These are phyloP conservation scores for Venturia canescens DNA, from an alignment of 1,140 invertebrate species.

Conservation along the genomic window DNA sequence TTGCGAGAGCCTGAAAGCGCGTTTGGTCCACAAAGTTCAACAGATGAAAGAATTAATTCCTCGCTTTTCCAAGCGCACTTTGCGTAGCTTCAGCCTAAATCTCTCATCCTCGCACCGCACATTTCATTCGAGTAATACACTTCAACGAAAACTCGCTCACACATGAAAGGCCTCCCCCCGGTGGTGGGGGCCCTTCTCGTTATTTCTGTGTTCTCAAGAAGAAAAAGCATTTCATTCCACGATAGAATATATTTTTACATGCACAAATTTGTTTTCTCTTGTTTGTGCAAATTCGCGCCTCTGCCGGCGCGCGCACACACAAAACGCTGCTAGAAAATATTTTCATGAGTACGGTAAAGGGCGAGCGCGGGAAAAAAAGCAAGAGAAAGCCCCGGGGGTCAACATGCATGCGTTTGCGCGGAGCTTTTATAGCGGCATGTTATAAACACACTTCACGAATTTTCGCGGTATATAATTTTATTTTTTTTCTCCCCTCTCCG, in stretches of 20 bases:
- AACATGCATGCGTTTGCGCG: too few species aligned
- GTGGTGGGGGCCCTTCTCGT: too few species aligned
- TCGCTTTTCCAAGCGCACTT: background rate
- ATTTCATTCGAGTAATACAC: background rate
- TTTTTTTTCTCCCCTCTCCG: too few species aligned
- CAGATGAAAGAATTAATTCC: constrained; percentile 12
- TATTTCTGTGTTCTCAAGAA: constrained; percentile 18
- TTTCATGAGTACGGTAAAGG: background rate
- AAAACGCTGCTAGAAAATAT: background rate
- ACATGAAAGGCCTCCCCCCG: background rate
- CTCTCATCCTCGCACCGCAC: background rate
- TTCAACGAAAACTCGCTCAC: background rate
- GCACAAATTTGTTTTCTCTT: background rate
- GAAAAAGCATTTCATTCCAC: background rate
- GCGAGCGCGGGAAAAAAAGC: too few species aligned
- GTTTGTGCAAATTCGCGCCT: constrained; percentile 24
- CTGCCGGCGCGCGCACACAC: constrained; percentile 32
- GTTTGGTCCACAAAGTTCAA: constrained; percentile 6
- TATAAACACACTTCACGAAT: too few species aligned
- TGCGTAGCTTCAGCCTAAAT: background rate
- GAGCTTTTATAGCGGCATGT: too few species aligned
- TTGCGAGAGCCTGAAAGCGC: background rate
- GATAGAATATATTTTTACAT: background rate
- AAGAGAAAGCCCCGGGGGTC: too few species aligned
- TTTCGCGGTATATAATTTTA: too few species aligned